Percentiles rank a stretch among this genome's conserved stretches.
Evolutionary conservation across 2,888 invertebrate species (phyloP).

Genomic region (Himalopsyche japonica): DNA sequence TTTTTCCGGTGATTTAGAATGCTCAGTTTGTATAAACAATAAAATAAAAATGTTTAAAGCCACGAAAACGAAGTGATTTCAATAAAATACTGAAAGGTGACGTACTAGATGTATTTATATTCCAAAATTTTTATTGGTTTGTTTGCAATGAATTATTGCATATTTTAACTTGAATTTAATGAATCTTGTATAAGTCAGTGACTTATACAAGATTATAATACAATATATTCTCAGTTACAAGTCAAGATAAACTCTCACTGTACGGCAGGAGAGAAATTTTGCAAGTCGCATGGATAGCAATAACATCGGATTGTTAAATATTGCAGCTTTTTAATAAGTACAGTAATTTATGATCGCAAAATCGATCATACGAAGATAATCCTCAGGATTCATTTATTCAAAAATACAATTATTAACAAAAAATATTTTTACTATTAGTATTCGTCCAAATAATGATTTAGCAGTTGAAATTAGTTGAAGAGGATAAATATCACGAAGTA

Average conservation of each 20-base stretch:
- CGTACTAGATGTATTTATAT: background rate
- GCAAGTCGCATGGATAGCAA: background rate
- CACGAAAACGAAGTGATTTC: background rate
- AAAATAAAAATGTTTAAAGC: background rate
- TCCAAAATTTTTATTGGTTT: background rate
- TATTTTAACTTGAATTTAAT: background rate
- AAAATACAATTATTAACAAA: no score
- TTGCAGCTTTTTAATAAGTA: no score
- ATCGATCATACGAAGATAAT: no score
- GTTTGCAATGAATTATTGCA: background rate
- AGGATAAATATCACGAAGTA: no score
- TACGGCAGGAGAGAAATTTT: background rate
- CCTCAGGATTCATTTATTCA: no score
- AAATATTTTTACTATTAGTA: no score
- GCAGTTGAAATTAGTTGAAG: no score
- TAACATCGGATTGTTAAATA: no score
- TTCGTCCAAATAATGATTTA: no score
- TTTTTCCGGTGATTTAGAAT: no score
- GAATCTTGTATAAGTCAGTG: background rate
- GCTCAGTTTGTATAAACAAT: background rate
- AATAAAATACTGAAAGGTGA: background rate
- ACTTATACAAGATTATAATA: no score
- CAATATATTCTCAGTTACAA: background rate
- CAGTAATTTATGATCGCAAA: no score
- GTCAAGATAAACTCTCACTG: background rate